These are phyloP conservation scores for Tyria jacobaeae DNA, from an alignment of 2,888 invertebrate species.

Conservation along the genomic window DNA sequence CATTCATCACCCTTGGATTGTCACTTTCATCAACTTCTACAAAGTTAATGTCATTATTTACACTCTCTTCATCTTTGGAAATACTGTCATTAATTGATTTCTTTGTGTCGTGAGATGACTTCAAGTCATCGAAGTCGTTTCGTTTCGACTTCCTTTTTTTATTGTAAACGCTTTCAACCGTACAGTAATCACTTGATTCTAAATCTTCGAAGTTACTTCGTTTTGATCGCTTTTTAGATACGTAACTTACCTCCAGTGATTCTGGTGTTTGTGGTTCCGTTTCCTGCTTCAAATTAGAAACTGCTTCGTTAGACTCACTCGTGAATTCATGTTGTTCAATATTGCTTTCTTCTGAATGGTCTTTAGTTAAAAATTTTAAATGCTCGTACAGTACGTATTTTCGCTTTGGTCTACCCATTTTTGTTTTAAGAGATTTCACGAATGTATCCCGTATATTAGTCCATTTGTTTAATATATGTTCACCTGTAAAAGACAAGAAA, in stretches of 20 bases:
- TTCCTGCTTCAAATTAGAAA: slow-evolving; percentile 53
- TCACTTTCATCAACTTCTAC: slow-evolving; percentile 61
- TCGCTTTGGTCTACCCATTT: slow-evolving; percentile 65
- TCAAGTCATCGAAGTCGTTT: slow-evolving; percentile 30
- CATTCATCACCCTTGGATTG: slow-evolving; percentile 79
- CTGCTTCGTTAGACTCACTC: slow-evolving; percentile 25
- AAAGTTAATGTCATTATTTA: slow-evolving; percentile 55
- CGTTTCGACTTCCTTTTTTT: slow-evolving; percentile 54
- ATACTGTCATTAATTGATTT: slow-evolving; percentile 27
- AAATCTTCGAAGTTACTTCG: slow-evolving; percentile 22
- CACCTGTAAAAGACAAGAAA: slow-evolving; percentile 59
- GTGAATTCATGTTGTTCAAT: slow-evolving; percentile 7
- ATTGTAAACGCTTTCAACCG: slow-evolving; percentile 20
- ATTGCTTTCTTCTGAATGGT: slow-evolving; percentile 48
- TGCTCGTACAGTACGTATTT: slow-evolving; percentile 72
- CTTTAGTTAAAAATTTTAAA: slow-evolving; percentile 68
- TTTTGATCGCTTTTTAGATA: slow-evolving; percentile 25
- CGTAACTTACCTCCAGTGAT: slow-evolving; percentile 20
- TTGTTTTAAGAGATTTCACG: slow-evolving; percentile 68
- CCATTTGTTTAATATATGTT: slow-evolving; percentile 74
- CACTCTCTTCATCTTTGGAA: slow-evolving; percentile 23
- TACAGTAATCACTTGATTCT: slow-evolving; percentile 18
- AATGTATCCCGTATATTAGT: slow-evolving; percentile 79
- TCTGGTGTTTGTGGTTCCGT: slow-evolving; percentile 21
- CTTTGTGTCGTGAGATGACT: slow-evolving; percentile 29